Evolutionary conservation across 2,797 vertebrate genomes (phyloP).

Genomic region (Rhinophrynus dorsalis): DNA sequence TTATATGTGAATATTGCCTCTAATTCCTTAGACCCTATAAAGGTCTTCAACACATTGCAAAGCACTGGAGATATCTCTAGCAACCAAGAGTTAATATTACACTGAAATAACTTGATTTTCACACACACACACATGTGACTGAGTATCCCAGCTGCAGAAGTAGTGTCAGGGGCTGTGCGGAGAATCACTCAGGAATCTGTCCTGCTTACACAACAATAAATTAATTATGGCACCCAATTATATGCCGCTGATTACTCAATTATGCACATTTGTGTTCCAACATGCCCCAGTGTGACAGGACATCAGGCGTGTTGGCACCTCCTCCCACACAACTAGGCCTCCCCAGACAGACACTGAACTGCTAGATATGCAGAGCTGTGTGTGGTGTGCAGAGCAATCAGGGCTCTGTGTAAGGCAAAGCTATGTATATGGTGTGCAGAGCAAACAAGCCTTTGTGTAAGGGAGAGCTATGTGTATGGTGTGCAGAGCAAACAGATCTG

Average conservation of each 20-base stretch:
- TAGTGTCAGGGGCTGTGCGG: constrained; percentile 23
- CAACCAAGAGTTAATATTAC: too few relatives aligned
- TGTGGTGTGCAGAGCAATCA: neutral
- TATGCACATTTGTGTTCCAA: constrained; percentile 48
- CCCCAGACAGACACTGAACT: neutral
- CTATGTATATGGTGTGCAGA: constrained; percentile 5
- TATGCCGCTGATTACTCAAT: constrained; percentile 50
- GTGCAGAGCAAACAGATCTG: neutral
- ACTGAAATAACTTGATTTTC: neutral
- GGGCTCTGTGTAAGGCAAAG: neutral
- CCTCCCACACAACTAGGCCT: constrained; percentile 23
- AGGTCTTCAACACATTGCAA: too few relatives aligned
- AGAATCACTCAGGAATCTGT: constrained; percentile 39
- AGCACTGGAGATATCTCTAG: too few relatives aligned
- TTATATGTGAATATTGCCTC: too few relatives aligned
- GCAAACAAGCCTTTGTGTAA: too few relatives aligned
- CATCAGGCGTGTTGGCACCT: constrained; percentile 34
- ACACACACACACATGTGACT: neutral
- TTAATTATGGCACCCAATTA: constrained; percentile 51
- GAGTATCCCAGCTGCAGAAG: constrained; percentile 8
- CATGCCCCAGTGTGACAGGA: constrained; percentile 43
- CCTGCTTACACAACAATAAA: constrained; percentile 48
- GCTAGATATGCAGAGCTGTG: neutral
- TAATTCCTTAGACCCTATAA: too few relatives aligned
- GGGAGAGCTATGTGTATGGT: too few relatives aligned